Conservation (phyloP, 1,140 invertebrate genomes). For the Meloidogyne floridensis region DNA sequence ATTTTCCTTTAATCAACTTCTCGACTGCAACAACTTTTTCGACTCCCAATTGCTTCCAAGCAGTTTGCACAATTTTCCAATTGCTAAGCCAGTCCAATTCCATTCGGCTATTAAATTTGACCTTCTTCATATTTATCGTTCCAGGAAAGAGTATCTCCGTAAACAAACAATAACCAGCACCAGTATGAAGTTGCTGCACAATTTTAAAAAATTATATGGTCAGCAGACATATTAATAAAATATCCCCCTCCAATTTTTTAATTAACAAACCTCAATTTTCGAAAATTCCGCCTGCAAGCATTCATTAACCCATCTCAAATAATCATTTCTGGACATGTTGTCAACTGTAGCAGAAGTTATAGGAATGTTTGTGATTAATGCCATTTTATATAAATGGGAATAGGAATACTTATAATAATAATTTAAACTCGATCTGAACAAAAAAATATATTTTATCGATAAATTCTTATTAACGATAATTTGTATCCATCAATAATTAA, state of each 20-base stretch:
- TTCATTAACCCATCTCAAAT: conserved; percentile 96
- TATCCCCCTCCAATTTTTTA: no score
- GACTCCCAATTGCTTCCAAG: conserved; percentile 93
- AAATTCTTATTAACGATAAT: no score
- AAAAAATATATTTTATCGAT: no score
- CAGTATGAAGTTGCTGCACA: conserved; percentile 80
- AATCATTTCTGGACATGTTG: conserved; percentile 95
- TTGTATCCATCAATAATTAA: no score
- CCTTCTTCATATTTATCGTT: conserved; percentile 84
- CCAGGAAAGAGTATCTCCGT: conserved; percentile 89
- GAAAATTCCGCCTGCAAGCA: conserved; percentile 76
- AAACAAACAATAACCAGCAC: conserved; percentile 59
- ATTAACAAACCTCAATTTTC: conserved; percentile 80
- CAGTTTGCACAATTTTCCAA: conserved; percentile 94
- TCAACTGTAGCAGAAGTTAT: conserved; percentile 87
- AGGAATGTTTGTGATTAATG: conserved; percentile 26
- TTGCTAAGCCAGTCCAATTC: conserved; percentile 99
- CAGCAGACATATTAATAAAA: no score
- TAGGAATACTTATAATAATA: not conserved
- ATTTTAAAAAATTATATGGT: no score
- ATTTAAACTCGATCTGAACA: not conserved
- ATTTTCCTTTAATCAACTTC: conserved; percentile 92
- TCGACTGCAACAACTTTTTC: conserved; percentile 99
- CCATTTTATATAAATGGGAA: not conserved
- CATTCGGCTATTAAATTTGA: conserved; percentile 95